Evolutionary conservation across 2,888 invertebrate species (phyloP), one percentile per base, ranked within the genome.

Genomic region (Nymphalis c-album): DNA sequence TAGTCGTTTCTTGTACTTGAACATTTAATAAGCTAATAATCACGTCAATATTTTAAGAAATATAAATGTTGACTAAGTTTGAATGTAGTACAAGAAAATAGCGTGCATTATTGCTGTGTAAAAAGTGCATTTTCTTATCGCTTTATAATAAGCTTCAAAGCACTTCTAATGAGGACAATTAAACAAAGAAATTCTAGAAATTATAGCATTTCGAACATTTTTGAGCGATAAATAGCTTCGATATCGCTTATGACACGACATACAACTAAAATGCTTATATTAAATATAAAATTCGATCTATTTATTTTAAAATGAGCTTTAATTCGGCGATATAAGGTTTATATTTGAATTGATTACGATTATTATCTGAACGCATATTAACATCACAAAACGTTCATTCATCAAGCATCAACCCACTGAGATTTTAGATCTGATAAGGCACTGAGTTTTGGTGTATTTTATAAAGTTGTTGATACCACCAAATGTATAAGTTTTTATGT

Each of bases 301-400:
- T 7, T n/a, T 47, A 6, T 51, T 16, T 51, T 22, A 69, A 65
- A 62, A 8, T 53, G 16, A 61, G 26, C 53, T 10, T 60, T 59
- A 66, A 46, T 10, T 2, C 1, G 7, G 10, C 5, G 16, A 2
- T 2, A 6, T 63, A 67, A 66, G 48, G 66, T 74, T 67, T 46
- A 72, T 58, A 63, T 65, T 71, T 17, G n/a, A 55, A 59, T 55
- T 16, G n/a, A 20, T 47, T 17, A 40, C 40, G 7, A 20, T 63
- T 13, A 64, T 73, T 66, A 70, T 72, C 73, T 75, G 74, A 79
- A 78, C 78, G 80, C 69, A 77, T 78, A 85, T 86, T 85, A 82
- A 79, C 89, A 90, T 90, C 87, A 90, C 90, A 91, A 90, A 90
- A 87, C 87, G 82, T 89, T 85, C 88, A 88, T 91, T 91, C 90